These are phyloP conservation scores for Phalacrocorax carbo DNA, from an alignment of 2,113 vertebrate genomes.

Conservation along the genomic window DNA sequence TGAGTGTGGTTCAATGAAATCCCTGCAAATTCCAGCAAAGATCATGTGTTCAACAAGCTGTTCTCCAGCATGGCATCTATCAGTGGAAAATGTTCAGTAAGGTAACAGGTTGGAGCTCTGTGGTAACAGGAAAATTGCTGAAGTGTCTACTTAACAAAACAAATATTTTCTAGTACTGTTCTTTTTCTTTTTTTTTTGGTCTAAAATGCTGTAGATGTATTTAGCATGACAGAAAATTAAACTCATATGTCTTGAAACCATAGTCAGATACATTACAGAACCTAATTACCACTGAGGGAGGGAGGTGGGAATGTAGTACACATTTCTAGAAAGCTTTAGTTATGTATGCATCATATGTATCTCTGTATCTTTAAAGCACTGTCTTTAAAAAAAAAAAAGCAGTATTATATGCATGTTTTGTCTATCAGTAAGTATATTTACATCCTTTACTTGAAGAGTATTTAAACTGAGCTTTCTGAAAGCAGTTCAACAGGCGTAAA, in stretches of 20 bases:
- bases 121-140: not conserved
- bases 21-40: not conserved
- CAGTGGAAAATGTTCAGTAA: not conserved
- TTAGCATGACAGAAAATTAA: not conserved
- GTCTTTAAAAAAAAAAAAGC: not conserved
- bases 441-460: not conserved
- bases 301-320: not conserved
- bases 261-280: not conserved
- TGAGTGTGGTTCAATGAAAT: not conserved
- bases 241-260: rapidly evolving
- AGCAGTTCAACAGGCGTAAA: not conserved
- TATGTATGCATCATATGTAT: not conserved
- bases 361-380: not conserved
- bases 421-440: not conserved
- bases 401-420: not conserved
- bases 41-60: not conserved
- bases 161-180: not conserved
- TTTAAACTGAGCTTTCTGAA: not conserved
- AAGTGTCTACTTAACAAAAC: not conserved
- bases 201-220: not conserved
- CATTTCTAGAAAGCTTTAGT: not conserved
- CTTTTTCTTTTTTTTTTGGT: not conserved
- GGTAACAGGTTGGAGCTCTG: not conserved
- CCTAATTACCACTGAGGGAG: not conserved
- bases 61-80: not conserved